Evolutionary conservation across 23 tunicate genomes (phyloP).

Genomic region (Halocynthia roretzi): DNA sequence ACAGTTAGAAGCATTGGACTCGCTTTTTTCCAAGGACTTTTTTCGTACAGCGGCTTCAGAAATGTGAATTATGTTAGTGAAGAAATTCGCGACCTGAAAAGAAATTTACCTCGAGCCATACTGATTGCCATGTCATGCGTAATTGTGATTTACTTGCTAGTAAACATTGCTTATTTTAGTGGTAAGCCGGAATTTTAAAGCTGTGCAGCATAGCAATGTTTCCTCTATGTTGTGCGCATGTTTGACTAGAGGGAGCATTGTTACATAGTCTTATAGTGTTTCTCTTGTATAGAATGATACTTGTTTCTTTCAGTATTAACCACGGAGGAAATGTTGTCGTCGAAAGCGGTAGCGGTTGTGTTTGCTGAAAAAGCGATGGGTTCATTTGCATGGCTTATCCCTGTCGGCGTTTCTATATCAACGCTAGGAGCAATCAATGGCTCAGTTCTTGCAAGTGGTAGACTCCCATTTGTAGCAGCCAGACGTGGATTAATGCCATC

Average conservation of each 20-base stretch:
- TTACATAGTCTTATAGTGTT: too few relatives aligned
- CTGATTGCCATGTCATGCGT: constrained; percentile 18
- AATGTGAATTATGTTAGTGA: constrained; percentile 22
- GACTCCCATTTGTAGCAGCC: constrained; percentile 29
- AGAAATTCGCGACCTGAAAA: constrained; percentile 15
- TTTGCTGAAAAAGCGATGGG: constrained; percentile 20
- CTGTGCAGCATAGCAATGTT: too few relatives aligned
- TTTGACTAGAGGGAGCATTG: too few relatives aligned
- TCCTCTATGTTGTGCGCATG: too few relatives aligned
- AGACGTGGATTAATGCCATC: constrained; percentile 26
- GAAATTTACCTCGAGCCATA: constrained; percentile 29
- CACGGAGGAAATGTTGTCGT: too few relatives aligned
- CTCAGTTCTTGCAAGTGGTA: background rate
- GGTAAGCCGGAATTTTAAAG: background rate
- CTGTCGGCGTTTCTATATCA: constrained; percentile 34
- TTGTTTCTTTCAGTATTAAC: too few relatives aligned
- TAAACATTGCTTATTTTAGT: constrained; percentile 33
- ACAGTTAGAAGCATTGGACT: constrained; percentile 18
- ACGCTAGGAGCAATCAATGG: constrained; percentile 32
- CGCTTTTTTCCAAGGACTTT: constrained; percentile 23
- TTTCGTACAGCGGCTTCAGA: constrained; percentile 25
- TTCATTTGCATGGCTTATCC: constrained; percentile 25
- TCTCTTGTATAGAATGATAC: too few relatives aligned
- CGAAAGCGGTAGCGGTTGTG: too few relatives aligned
- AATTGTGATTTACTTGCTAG: constrained; percentile 17